phyloP scores from a whole-genome alignment of 2,797 vertebrate species.

The Spinus pinus region DNA sequence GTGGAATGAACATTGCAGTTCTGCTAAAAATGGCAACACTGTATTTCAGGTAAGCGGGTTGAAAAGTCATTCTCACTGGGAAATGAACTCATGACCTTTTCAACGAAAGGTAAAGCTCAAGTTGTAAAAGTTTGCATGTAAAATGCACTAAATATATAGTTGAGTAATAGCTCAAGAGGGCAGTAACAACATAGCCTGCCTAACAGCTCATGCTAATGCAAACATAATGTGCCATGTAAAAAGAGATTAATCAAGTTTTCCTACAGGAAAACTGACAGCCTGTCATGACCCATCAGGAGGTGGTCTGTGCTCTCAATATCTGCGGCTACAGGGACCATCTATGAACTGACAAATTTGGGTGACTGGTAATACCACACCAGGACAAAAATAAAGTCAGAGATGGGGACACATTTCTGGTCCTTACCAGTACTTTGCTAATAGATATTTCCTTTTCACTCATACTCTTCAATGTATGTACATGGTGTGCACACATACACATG shows the following conservation, averaged over 20 bases:
- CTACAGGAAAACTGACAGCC: slow-evolving; percentile 43
- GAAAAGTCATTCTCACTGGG: slow-evolving; percentile 53
- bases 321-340: slow-evolving; percentile 7
- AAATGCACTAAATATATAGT: slow-evolving; percentile 35
- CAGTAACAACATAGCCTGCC: slow-evolving; percentile 39
- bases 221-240: slow-evolving; percentile 42
- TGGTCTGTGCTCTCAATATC: neutral
- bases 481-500: neutral
- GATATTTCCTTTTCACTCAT: neutral
- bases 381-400: neutral
- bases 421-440: neutral
- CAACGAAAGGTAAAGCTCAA: slow-evolving; percentile 38
- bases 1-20: slow-evolving; percentile 23
- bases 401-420: neutral
- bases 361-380: neutral
- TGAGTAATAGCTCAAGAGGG: slow-evolving; percentile 37
- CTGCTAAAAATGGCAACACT: slow-evolving; percentile 44
- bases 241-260: slow-evolving; percentile 53
- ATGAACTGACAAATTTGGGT: slow-evolving; percentile 13
- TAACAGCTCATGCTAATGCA: slow-evolving; percentile 45
- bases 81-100: slow-evolving; percentile 66
- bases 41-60: slow-evolving; percentile 58
- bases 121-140: slow-evolving; percentile 10
- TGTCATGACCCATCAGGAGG: neutral
- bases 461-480: neutral